Percentiles rank a stretch among this genome's conserved stretches.
Evolutionary conservation across 2,888 invertebrate genomes (phyloP).

Genomic region (Camponotus fellah): DNA sequence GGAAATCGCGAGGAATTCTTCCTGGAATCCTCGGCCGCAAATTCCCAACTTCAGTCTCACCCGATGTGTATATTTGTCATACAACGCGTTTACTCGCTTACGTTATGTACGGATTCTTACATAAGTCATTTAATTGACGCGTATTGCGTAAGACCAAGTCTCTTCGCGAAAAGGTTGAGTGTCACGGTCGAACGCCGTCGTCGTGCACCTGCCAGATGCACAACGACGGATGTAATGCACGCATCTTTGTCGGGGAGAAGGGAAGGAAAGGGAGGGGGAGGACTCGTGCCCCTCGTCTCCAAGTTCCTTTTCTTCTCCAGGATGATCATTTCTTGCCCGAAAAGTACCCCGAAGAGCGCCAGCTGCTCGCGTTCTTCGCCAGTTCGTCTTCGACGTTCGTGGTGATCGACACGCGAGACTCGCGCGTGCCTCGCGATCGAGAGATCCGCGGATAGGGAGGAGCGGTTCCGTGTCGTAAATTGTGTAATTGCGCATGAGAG

Average conservation of each 20-base stretch:
- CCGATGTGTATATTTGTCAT: constrained; percentile 15
- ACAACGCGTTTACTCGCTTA: constrained; percentile 51
- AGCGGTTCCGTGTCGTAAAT: constrained; percentile 14
- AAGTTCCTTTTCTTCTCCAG: constrained; percentile 34
- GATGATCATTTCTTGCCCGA: constrained; percentile 61
- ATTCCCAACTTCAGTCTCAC: not conserved
- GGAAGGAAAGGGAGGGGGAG: not conserved
- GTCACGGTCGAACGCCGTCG: constrained; percentile 73
- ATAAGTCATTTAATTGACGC: constrained; percentile 64
- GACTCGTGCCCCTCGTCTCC: constrained; percentile 46
- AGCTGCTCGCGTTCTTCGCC: constrained; percentile 66
- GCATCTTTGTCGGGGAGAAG: constrained; percentile 15
- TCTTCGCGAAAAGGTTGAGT: constrained; percentile 74
- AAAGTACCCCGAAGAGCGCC: constrained; percentile 54
- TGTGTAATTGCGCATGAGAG: constrained; percentile 36
- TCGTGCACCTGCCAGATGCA: constrained; percentile 56
- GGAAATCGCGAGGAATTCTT: not conserved
- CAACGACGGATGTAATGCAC: constrained; percentile 2
- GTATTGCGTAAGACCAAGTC: constrained; percentile 63
- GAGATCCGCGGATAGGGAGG: not conserved
- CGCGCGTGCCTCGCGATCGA: not conserved
- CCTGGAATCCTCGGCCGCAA: not conserved
- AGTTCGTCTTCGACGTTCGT: constrained; percentile 43
- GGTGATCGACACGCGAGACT: constrained; percentile 35
- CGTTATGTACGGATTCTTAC: constrained; percentile 58